These are phyloP conservation scores for Alligator sinensis DNA, from an alignment of 2,113 vertebrate species.

Conservation along the genomic window DNA sequence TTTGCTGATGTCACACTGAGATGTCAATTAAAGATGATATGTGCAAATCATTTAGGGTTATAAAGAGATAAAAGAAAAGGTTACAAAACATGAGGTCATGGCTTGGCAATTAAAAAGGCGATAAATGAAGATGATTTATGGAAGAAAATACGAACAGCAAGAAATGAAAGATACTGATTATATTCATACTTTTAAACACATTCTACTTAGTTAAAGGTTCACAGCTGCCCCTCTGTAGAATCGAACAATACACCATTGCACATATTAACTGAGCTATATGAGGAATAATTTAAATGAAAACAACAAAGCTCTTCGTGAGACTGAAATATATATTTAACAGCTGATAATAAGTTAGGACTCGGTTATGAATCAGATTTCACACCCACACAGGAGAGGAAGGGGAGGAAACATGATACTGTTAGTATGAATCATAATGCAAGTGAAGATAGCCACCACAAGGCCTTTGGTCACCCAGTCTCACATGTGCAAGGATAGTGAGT, in stretches of 20 bases:
- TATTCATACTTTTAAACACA: slow-evolving; percentile 12
- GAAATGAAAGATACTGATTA: slow-evolving; percentile 16
- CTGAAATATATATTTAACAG: neutral
- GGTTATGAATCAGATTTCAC: neutral
- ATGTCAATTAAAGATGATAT: slow-evolving; percentile 83
- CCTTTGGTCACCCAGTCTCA: accelerated
- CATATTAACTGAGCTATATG: neutral
- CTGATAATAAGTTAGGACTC: neutral
- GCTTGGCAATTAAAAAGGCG: slow-evolving; percentile 70
- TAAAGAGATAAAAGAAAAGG: slow-evolving; percentile 76
- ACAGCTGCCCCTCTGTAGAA: neutral
- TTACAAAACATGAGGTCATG: slow-evolving; percentile 71
- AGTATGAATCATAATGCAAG: accelerated
- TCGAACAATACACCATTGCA: neutral
- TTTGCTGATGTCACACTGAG: slow-evolving; percentile 77
- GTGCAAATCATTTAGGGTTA: slow-evolving; percentile 77
- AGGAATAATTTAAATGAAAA: neutral
- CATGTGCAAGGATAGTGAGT: neutral
- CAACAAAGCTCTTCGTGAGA: neutral
- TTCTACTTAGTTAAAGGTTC: accelerated
- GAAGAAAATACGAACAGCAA: slow-evolving; percentile 26
- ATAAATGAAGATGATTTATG: slow-evolving; percentile 70
- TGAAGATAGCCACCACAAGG: neutral
- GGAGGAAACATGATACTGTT: accelerated
- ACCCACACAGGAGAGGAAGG: neutral